phyloP scores from a whole-genome alignment of 2,888 invertebrate genomes.

The Eumerus sabulonum region DNA sequence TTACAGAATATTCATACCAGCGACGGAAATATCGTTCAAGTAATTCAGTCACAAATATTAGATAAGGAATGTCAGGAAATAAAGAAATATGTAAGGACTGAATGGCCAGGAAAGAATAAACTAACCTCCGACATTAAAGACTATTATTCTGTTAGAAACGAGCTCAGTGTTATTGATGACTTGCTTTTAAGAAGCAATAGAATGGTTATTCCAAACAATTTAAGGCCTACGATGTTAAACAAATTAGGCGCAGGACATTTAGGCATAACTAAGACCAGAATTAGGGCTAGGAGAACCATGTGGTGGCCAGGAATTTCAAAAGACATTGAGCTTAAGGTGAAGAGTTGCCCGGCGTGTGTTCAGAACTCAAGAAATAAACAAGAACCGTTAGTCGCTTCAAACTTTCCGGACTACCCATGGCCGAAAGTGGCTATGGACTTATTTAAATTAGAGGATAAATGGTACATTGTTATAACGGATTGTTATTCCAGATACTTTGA shows the following conservation, averaged over 20 bases:
- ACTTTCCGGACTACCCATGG: slow-evolving; percentile 9
- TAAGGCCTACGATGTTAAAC: slow-evolving; percentile 1
- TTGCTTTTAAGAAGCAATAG: neutral
- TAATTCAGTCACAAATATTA: slow-evolving; percentile 10
- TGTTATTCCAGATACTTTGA: no score
- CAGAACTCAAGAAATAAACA: no score
- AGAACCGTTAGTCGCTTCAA: slow-evolving; percentile 8
- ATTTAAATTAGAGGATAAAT: no score
- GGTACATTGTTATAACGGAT: no score
- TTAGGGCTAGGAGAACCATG: no score
- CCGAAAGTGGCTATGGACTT: no score
- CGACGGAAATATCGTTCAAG: slow-evolving; percentile 12
- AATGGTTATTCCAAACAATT: no score
- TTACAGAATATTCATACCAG: slow-evolving; percentile 21
- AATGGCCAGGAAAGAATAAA: slow-evolving; percentile 3
- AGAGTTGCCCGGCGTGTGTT: no score
- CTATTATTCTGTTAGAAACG: slow-evolving; percentile 18
- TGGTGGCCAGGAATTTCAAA: no score
- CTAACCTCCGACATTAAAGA: neutral
- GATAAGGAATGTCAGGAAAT: slow-evolving; percentile 6
- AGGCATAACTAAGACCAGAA: slow-evolving; percentile 12
- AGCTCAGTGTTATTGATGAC: slow-evolving; percentile 20
- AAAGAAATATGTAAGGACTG: neutral
- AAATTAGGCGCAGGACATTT: slow-evolving; percentile 15
- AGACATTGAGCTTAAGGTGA: no score